These are phyloP conservation scores for Eriocheir sinensis DNA, from an alignment of 1,140 invertebrate genomes.

Conservation along the genomic window DNA sequence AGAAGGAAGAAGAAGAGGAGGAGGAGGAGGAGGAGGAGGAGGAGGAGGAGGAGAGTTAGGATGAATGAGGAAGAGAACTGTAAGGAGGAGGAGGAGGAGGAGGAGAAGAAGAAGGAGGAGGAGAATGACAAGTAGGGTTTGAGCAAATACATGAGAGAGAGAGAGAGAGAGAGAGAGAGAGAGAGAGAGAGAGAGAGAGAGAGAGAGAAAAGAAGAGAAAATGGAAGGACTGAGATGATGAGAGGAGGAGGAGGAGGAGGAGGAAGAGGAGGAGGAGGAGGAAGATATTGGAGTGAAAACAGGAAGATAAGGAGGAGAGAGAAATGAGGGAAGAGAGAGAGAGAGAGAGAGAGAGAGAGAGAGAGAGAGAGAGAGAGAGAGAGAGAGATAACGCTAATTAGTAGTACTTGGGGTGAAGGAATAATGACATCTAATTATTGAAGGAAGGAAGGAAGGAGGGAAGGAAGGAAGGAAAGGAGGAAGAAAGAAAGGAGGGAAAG, in stretches of 20 bases:
- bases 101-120: too few relatives aligned
- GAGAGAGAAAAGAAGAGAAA: neutral
- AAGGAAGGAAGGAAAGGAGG: neutral
- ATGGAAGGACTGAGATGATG: neutral
- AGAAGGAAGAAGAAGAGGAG: neutral
- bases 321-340: neutral
- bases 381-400: neutral
- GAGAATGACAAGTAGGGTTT: too few relatives aligned
- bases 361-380: neutral
- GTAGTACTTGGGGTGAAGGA: neutral
- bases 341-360: slow-evolving; percentile 36
- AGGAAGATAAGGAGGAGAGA: neutral
- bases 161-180: slow-evolving; percentile 36
- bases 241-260: neutral
- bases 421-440: neutral
- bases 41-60: too few relatives aligned
- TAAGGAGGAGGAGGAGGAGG: neutral
- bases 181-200: slow-evolving; percentile 9
- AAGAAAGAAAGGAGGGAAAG: neutral
- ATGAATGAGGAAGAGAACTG: slow-evolving; percentile 18
- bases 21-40: too few relatives aligned
- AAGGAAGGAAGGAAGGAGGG: slow-evolving; percentile 4
- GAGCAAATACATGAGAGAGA: neutral
- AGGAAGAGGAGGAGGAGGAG: neutral
- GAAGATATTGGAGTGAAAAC: neutral